A percentile compares a stretch with the other conserved stretches of the same genome.
phyloP scores from a whole-genome alignment of 2,113 vertebrate species.

The Pseudopipra pipra region DNA sequence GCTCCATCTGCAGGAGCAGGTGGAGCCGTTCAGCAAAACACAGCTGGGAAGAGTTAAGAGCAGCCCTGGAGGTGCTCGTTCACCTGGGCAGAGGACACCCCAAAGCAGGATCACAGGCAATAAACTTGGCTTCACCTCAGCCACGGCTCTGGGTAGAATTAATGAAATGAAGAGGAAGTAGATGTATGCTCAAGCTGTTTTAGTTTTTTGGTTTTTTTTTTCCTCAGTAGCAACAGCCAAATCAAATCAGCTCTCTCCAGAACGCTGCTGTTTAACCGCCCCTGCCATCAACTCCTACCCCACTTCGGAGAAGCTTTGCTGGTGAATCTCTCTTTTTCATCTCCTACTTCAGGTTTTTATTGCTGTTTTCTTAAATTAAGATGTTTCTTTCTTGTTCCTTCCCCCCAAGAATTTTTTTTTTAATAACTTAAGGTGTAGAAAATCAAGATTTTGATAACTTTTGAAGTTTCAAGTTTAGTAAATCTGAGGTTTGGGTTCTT shows the following conservation, averaged over 20 bases:
- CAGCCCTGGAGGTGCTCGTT: conserved; percentile 29
- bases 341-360: neutral
- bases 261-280: neutral
- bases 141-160: neutral
- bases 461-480: neutral
- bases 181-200: neutral
- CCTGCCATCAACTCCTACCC: neutral
- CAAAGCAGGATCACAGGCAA: neutral
- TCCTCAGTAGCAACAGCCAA: neutral
- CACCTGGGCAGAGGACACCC: conserved; percentile 27
- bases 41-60: conserved; percentile 67
- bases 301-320: neutral
- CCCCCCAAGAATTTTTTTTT: neutral
- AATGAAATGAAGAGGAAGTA: neutral
- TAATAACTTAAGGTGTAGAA: neutral
- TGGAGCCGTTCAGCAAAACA: conserved; percentile 59
- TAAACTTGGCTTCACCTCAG: neutral
- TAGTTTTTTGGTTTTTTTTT: neutral
- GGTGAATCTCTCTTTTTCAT: neutral
- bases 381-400: neutral
- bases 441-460: neutral
- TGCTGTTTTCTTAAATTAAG: neutral
- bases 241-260: neutral
- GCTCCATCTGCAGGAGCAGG: conserved; percentile 69
- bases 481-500: neutral